Evolutionary conservation across 1,140 invertebrate species (phyloP), one percentile per base, ranked within the genome.

Genomic region (Medauroidea extradentata): DNA sequence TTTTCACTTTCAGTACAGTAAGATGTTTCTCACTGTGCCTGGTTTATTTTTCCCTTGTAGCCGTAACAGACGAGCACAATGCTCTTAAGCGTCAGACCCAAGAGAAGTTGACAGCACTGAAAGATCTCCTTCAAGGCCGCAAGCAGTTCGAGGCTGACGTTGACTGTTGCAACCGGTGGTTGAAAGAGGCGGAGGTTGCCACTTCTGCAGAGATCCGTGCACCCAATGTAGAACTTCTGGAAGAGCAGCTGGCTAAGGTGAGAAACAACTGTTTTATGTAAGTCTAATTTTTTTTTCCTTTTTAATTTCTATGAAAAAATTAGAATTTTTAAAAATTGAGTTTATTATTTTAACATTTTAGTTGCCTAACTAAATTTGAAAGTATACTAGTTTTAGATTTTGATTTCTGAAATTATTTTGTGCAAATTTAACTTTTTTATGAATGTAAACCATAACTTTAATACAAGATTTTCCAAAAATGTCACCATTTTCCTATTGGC

Each of bases 141-240:
- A 87, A 85, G 70, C 79, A 85, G 16, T 91, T 95, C 67, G 91
- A 95, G 73, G 83, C 81, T 53, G 86, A 90, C 59, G 78, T 91
- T 43, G 86, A 90, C 56, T 86, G 87, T 63, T 89, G 88, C 69
- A 82, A 89, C 62, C 84, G 90, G 62, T 94, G 91, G 91, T 76
- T 94, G 18, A 89, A 90, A 52, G 87, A 94, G 79, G 89, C 90
- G 46, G 91, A 94, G 77, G 88, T 91, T 7, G 85, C 89, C 13
- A 85, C 89, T 0, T 87, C 88, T 13, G 83, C 87, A 29, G 91
- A 94, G 66, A 72, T 94, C 2, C 79, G 88, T 49, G 84, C 87
- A 19, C 83, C 88, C 1, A 91, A 82, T 67, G 75, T 93, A 11
- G 88, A 90, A 62, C 80, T 93, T 0, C 73, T 95, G 25, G 87